Conservation (phyloP, 2,113 vertebrate species). For the Otus sunia region DNA sequence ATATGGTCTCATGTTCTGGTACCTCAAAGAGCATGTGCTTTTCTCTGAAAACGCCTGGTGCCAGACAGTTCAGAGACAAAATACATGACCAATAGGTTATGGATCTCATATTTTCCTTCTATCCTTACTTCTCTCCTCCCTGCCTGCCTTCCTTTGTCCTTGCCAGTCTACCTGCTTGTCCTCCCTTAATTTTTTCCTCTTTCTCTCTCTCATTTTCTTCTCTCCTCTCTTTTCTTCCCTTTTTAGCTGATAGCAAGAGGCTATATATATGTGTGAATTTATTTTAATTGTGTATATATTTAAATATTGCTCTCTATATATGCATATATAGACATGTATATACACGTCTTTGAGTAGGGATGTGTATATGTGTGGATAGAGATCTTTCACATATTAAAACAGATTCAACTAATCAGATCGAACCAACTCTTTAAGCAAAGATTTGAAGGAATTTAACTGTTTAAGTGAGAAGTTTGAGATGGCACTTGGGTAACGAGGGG, state of each 20-base stretch:
- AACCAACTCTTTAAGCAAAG: neutral
- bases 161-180: neutral
- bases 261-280: neutral
- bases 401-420: neutral
- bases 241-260: neutral
- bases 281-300: neutral
- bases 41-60: neutral
- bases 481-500: neutral
- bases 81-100: neutral
- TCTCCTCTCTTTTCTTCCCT: neutral
- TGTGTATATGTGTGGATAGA: neutral
- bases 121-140: neutral
- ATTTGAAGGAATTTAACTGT: neutral
- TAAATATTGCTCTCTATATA: neutral
- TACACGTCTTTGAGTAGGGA: neutral
- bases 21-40: accelerated
- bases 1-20: neutral
- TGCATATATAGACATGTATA: neutral
- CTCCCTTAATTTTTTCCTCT: neutral
- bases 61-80: neutral
- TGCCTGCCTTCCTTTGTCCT: neutral
- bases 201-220: neutral
- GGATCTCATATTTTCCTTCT: neutral
- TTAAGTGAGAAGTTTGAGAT: neutral
- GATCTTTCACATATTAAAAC: neutral